Evolutionary conservation across 2,113 vertebrate genomes (phyloP).

Genomic region (Lontra canadensis): DNA sequence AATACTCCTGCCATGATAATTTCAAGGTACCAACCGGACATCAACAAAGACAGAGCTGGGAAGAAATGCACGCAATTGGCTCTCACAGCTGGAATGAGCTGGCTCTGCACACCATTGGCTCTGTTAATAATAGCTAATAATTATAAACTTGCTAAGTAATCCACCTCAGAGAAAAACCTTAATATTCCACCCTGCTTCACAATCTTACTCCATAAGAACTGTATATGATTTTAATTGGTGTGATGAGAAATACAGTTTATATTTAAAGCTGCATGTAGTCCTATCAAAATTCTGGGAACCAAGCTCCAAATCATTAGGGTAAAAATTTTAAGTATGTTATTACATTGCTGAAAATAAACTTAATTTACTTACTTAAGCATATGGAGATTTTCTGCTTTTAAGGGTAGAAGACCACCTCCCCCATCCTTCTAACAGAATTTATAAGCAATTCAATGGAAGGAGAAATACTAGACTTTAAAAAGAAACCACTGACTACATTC

Average conservation of each 20-base stretch:
- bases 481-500: slow-evolving; percentile 71
- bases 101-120: not conserved
- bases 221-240: not conserved
- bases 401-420: not conserved
- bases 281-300: not conserved
- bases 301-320: not conserved
- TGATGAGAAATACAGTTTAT: not conserved
- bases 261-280: not conserved
- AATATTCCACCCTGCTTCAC: not conserved
- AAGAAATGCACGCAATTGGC: not conserved
- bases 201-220: not conserved
- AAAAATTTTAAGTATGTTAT: not conserved
- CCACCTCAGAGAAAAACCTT: not conserved
- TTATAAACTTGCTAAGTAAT: not conserved
- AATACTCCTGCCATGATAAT: not conserved
- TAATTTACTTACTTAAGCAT: slow-evolving; percentile 57
- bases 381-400: slow-evolving; percentile 53
- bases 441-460: slow-evolving; percentile 47
- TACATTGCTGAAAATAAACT: slow-evolving; percentile 37
- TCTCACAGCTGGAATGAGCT: not conserved
- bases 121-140: not conserved
- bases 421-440: slow-evolving; percentile 59
- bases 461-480: slow-evolving; percentile 69
- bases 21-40: not conserved
- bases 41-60: not conserved